Evolutionary conservation across 2,797 vertebrate genomes (phyloP).

Genomic region (Steatocranus sp.): DNA sequence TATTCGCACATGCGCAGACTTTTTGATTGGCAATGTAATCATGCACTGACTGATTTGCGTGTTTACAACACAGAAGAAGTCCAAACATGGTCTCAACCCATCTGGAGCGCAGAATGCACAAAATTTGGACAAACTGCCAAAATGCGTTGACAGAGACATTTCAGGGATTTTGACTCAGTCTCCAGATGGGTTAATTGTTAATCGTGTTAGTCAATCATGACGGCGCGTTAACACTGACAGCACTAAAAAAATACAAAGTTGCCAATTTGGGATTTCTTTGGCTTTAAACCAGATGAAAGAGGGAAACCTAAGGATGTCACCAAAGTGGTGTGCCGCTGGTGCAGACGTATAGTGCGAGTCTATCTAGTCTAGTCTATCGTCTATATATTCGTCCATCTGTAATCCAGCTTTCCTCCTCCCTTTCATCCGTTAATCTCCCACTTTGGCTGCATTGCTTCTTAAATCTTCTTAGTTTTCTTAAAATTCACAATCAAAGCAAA

Average conservation of each 20-base stretch:
- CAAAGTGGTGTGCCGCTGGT: not conserved
- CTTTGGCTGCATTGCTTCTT: not conserved
- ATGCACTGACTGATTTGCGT: too few relatives aligned
- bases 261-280: not conserved
- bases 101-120: not conserved
- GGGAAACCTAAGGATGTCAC: not conserved
- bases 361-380: not conserved
- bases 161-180: not conserved
- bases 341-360: not conserved
- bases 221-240: not conserved
- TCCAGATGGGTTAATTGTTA: not conserved
- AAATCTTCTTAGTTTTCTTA: not conserved
- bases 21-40: not conserved
- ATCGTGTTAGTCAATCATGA: not conserved
- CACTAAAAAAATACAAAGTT: not conserved
- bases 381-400: not conserved
- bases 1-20: fast-evolving
- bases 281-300: fast-evolving
- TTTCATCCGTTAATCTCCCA: not conserved
- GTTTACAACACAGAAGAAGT: not conserved
- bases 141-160: fast-evolving
- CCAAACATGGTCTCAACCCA: not conserved
- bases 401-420: not conserved
- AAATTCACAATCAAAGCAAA: not conserved
- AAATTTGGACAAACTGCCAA: not conserved